Conservation (phyloP, 2,797 vertebrate genomes). For the Melanogrammus aeglefinus region DNA sequence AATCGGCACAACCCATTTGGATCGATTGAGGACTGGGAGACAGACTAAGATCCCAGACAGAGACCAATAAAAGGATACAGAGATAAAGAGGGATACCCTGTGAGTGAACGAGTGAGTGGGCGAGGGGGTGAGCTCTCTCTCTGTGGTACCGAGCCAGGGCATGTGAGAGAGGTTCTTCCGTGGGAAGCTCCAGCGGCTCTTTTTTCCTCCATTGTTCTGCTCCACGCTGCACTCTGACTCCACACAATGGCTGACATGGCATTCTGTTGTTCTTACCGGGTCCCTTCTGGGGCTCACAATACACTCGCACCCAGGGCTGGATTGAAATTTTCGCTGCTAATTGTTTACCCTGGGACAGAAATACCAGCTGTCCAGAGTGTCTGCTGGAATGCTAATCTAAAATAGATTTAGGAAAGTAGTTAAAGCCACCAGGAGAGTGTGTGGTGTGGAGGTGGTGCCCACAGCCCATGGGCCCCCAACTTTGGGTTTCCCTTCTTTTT, state of each 20-base stretch:
- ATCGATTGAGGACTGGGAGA: too few species aligned
- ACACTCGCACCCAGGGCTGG: not conserved
- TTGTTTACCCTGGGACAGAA: not conserved
- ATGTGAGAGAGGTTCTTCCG: slow-evolving; percentile 51
- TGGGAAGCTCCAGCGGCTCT: slow-evolving; percentile 61
- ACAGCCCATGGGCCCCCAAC: too few species aligned
- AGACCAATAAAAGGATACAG: too few species aligned
- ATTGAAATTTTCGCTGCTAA: not conserved
- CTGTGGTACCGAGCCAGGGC: not conserved
- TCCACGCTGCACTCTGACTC: slow-evolving; percentile 64
- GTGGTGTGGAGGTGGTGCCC: too few species aligned
- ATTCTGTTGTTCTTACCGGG: slow-evolving; percentile 70
- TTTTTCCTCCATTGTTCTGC: slow-evolving; percentile 65
- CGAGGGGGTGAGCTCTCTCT: not conserved
- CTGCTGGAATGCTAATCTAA: not conserved
- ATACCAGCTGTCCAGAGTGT: not conserved
- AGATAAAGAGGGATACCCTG: too few species aligned
- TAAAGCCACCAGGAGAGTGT: not conserved
- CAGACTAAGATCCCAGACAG: too few species aligned
- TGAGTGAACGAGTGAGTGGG: not conserved
- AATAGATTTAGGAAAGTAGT: not conserved
- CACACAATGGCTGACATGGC: slow-evolving; percentile 73
- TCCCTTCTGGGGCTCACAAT: slow-evolving; percentile 33
- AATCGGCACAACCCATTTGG: too few species aligned
- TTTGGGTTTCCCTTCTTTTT: not conserved